These are phyloP conservation scores for Calliphora vicina DNA, from an alignment of 1,140 invertebrate genomes.

Conservation along the genomic window DNA sequence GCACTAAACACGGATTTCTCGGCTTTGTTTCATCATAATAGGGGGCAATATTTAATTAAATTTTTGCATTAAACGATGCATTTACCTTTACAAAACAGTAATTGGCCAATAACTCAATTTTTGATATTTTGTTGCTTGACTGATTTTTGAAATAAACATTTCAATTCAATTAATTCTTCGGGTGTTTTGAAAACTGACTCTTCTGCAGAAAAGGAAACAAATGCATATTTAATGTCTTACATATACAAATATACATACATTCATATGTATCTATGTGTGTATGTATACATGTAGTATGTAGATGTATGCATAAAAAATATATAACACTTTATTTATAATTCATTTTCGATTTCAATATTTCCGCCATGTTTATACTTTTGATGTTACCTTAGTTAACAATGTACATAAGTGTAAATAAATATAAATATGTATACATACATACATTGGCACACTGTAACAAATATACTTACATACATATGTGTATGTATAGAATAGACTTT, in stretches of 20 bases:
- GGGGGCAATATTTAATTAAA: too few species aligned
- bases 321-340: slow-evolving; percentile 41
- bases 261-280: not conserved
- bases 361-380: not conserved
- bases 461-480: too few species aligned
- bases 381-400: slow-evolving; percentile 33
- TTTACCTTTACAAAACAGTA: too few species aligned
- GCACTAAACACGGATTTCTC: too few species aligned
- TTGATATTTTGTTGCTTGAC: too few species aligned
- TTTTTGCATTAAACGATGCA: too few species aligned
- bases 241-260: not conserved
- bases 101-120: too few species aligned
- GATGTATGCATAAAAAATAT: slow-evolving; percentile 14
- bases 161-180: not conserved
- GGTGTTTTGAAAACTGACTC: not conserved
- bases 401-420: slow-evolving; percentile 9
- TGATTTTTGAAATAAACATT: too few species aligned
- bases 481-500: too few species aligned
- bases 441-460: not conserved
- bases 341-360: slow-evolving; percentile 41
- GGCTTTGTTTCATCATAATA: too few species aligned
- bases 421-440: not conserved
- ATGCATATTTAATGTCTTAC: not conserved
- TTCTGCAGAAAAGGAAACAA: not conserved
- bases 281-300: not conserved